phyloP scores from a whole-genome alignment of 2,797 vertebrate genomes.

The Falco concolor region DNA sequence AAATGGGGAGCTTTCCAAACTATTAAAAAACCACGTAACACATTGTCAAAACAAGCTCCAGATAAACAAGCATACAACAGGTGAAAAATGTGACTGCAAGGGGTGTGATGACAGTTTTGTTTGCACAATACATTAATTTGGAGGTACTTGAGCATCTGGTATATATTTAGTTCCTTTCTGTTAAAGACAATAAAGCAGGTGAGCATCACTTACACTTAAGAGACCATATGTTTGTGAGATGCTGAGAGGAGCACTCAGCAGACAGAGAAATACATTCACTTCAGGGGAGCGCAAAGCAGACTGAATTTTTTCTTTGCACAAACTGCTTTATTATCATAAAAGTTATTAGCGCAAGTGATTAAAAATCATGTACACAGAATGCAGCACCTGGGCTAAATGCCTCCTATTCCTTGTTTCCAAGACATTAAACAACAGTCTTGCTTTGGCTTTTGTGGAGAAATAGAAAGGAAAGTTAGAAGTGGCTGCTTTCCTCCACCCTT shows the following conservation, averaged over 20 bases:
- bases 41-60: constrained; percentile 12
- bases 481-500: not conserved
- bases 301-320: not conserved
- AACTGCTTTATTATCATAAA: not conserved
- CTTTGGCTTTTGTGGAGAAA: not conserved
- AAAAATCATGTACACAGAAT: not conserved
- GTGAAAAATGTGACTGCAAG: constrained; percentile 36
- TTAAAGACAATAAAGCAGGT: constrained; percentile 27
- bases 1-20: not conserved
- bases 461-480: not conserved
- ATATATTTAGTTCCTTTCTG: not conserved
- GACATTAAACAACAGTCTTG: not conserved
- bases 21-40: not conserved
- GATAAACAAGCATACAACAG: constrained; percentile 4
- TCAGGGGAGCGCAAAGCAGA: not conserved
- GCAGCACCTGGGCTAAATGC: not conserved
- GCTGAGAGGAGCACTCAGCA: not conserved
- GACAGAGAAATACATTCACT: not conserved
- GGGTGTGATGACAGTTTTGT: constrained; percentile 13
- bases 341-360: not conserved
- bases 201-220: not conserved
- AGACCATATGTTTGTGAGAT: constrained; percentile 2
- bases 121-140: constrained; percentile 25
- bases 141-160: constrained; percentile 32
- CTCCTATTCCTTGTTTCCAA: not conserved